Percentiles rank a stretch among this genome's conserved stretches.
phyloP scores from a whole-genome alignment of 2,113 vertebrate genomes.

The human region DNA sequence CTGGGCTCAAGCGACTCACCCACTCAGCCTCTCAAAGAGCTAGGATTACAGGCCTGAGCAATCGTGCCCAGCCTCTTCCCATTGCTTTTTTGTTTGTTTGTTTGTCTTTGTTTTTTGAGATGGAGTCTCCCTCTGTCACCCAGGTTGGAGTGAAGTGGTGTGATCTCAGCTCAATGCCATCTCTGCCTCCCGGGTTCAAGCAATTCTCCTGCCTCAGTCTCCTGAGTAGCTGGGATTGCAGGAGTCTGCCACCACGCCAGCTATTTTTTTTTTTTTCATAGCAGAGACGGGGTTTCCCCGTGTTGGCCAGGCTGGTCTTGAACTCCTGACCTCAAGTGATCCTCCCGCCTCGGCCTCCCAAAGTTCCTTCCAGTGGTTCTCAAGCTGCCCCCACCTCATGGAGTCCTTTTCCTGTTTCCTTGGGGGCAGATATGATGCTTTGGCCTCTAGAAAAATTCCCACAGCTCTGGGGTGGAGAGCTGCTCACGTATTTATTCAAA shows the following conservation, averaged over 20 bases:
- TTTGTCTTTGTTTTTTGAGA: not conserved
- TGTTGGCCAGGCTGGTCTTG: not conserved
- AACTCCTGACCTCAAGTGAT: not conserved
- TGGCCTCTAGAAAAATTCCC: not conserved
- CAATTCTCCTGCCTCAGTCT: too few species aligned
- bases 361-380: not conserved
- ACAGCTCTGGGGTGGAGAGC: not conserved
- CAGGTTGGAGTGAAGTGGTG: not conserved
- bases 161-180: too few species aligned
- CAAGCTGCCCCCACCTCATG: too few species aligned
- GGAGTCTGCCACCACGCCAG: too few species aligned
- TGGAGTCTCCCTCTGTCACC: not conserved
- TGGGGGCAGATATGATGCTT: not conserved
- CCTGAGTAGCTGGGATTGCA: too few species aligned
- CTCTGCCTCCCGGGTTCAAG: too few species aligned
- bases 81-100: not conserved
- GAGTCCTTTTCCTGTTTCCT: not conserved
- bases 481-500: not conserved
- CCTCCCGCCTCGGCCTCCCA: too few species aligned
- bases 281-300: not conserved
- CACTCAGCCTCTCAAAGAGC: not conserved
- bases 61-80: too few species aligned
- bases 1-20: not conserved
- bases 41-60: not conserved
- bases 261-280: not conserved